Evolutionary conservation across 2,113 vertebrate genomes (phyloP), one percentile per base, ranked within the genome.

Genomic region (Ardeotis arabs): DNA sequence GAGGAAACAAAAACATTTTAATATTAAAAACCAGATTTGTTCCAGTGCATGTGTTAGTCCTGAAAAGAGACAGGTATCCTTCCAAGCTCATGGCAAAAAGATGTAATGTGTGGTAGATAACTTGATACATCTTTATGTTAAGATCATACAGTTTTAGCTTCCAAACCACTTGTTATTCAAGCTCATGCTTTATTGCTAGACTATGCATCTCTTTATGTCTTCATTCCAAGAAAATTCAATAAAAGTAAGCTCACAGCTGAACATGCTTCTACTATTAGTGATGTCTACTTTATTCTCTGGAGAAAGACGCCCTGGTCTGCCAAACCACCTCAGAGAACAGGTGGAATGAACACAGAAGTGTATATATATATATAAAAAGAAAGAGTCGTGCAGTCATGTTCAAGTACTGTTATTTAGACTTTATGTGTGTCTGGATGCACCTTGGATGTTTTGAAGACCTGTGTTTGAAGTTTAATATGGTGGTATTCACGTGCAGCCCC

Each of bases 1-100:
- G 44, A 89, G 56, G 45, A 94, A 95, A 93, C 21, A 95, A 89
- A 90, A 33, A 90, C 90, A 85, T 86, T 89, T 45, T 60, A 85
- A 47, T 3, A 20, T 50, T 27, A 44, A 75, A 83, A 93, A 77
- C 2, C 18, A 85, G 33, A 1, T 55, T 92, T 78, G 15, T 78
- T 96, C 44, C 29, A 75, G 31, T 52, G 17, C 41, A 77, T 67
- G 25, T 4, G 56, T 89, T 58, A 85, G 62, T 87, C 24, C 45
- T 39, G 29, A 77, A 45, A 47, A 92, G 33, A 88, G 27, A 0
- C 35, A 81, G 31, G 19, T 77, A 74, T 41, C 27, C 24, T 68
- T 89, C 45, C 33, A 78, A 72, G 60, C 39, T 87, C 60, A 20
- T 45, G 62, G 13, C 35, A 91, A 84, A 67, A 31, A 50, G 50